Conservation (phyloP, 1,140 invertebrate genomes). For the Orussus abietinus region DNA sequence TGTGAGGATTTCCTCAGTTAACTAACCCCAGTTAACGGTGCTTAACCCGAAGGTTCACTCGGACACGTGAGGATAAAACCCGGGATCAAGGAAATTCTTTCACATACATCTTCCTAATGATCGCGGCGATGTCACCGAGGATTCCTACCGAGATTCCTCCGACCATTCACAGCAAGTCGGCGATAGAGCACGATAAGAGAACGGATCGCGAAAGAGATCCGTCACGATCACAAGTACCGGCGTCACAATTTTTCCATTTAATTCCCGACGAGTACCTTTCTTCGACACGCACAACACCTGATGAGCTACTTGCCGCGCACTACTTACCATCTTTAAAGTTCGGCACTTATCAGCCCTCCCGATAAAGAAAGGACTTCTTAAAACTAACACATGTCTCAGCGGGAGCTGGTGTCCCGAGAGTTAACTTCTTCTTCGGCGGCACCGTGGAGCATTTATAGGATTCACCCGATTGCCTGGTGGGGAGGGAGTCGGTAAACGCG, state of each 20-base stretch:
- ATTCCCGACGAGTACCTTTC: conserved; percentile 39
- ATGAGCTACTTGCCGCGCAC: not conserved
- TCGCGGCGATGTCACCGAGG: too few relatives aligned
- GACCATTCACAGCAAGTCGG: too few relatives aligned
- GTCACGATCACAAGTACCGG: conserved; percentile 14
- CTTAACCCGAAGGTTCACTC: too few relatives aligned
- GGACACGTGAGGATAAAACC: too few relatives aligned
- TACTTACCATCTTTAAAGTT: not conserved
- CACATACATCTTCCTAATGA: too few relatives aligned
- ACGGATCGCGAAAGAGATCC: too few relatives aligned
- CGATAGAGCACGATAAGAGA: conserved; percentile 11
- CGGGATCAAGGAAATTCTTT: too few relatives aligned
- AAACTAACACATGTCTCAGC: conserved; percentile 43
- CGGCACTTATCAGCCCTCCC: conserved; percentile 5
- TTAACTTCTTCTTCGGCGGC: conserved; percentile 43
- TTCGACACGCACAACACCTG: conserved; percentile 13
- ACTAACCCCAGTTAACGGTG: too few relatives aligned
- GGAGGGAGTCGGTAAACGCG: conserved; percentile 26
- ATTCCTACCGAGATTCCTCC: too few relatives aligned
- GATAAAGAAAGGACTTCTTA: conserved; percentile 24
- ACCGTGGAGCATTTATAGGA: conserved; percentile 53
- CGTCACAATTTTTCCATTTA: conserved; percentile 21
- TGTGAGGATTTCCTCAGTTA: too few relatives aligned
- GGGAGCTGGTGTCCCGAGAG: conserved; percentile 41
- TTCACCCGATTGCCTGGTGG: conserved; percentile 43